A percentile compares a stretch with the other conserved stretches of the same genome.
phyloP scores from a whole-genome alignment of 2,888 invertebrate species.

The Argynnis bischoffii region DNA sequence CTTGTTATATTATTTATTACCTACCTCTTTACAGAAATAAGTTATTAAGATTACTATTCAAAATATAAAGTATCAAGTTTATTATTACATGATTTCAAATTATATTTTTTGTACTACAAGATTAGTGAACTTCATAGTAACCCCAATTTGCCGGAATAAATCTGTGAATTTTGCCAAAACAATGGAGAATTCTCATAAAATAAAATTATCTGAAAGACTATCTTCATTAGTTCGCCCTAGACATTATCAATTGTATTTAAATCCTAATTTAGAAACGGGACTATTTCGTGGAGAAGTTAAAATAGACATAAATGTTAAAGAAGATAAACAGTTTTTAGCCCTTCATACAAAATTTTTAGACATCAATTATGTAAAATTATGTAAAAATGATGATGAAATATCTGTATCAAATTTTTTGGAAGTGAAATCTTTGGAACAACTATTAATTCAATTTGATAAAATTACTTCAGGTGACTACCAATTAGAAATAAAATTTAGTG shows the following conservation, averaged over 20 bases:
- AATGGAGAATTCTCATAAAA: conserved; percentile 46
- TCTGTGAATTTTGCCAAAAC: conserved; percentile 33
- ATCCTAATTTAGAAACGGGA: conserved; percentile 59
- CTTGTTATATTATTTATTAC: too few relatives aligned
- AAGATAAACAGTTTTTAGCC: conserved; percentile 68
- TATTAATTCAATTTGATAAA: conserved; percentile 58
- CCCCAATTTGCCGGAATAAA: conserved; percentile 18
- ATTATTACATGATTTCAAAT: conserved; percentile 1
- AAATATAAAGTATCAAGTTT: too few relatives aligned
- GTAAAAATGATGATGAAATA: conserved; percentile 51
- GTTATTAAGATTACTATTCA: not conserved
- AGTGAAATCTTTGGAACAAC: conserved; percentile 61
- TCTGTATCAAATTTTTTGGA: conserved; percentile 56
- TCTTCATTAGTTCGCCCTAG: conserved; percentile 59
- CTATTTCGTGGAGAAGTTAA: conserved; percentile 62
- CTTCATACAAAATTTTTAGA: conserved; percentile 83
- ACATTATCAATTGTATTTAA: conserved; percentile 63
- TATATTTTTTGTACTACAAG: not conserved
- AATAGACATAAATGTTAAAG: conserved; percentile 63
- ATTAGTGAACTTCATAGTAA: conserved; percentile 1
- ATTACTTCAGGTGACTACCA: conserved; percentile 70
- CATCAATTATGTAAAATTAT: conserved; percentile 68
- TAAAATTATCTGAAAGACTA: conserved; percentile 58
- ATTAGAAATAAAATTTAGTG: conserved; percentile 83
- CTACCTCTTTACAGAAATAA: too few relatives aligned